Base-by-base conservation (phyloP, 2,797 vertebrate genomes). In the Notoglanidium macrostoma region DNA sequence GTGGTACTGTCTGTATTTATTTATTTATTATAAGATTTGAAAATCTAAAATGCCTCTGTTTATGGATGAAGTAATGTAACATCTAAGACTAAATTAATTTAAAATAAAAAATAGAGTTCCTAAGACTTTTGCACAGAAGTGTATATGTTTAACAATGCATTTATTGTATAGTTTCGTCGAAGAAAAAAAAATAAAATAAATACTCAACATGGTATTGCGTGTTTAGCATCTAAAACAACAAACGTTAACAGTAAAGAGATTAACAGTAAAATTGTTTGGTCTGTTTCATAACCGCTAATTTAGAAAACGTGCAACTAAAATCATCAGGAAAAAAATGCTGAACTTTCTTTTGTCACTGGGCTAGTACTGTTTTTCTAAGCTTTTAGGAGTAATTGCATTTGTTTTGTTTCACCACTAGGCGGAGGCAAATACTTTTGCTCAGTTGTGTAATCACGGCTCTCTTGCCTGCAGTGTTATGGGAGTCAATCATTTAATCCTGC, bases 401-500 rank as follows among this genome's bases (percentile, higher is more conserved):
- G 23, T 49, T 46, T 40, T 85, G 14, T 77, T 72, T 49, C 14
- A 76, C 90, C 90, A 91, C 90, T 14, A 65, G 89, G 87, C 21
- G 88, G 89, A 83, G 68, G 57, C 87, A 91, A 77, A 89, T 87
- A 80, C 80, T 70, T 83, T 73, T 68, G 44, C 77, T 67, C 51
- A 85, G 83, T 87, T 88, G 17, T 35, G 51, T 12, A 32, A 55
- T 78, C 51, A 86, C 61, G 44, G 54, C 55, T 77, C 59, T 79
- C 57, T 51, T 70, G 73, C 32, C 46, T 12, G 40, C 21, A 32
- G 83, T 74, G 57, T 54, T 59, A 32, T 8, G 7, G 51, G 32
- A 86, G 70, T 80, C 85, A 89, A 88, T 89, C 88, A 89, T 82
- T 65, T 82, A 82, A 82, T 82, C 40, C 59, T 65, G 61, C 79